Evolutionary conservation across 2,888 invertebrate species (phyloP).

Genomic region (Minunthozetes semirufus): DNA sequence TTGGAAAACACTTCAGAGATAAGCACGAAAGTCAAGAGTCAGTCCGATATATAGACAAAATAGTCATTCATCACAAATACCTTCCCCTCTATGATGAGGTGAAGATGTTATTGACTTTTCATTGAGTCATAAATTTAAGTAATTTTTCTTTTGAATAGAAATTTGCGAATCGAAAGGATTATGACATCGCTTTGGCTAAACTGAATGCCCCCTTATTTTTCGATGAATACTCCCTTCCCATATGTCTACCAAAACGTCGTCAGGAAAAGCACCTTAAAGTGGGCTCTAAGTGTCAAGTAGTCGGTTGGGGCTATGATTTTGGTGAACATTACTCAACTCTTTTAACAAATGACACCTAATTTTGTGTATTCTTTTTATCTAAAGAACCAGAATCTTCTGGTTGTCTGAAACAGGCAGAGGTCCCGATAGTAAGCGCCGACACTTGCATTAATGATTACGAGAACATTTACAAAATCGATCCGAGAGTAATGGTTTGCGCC

Average conservation of each 20-base stretch:
- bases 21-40: slow-evolving; percentile 35
- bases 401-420: slow-evolving; percentile 40
- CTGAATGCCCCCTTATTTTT: slow-evolving; percentile 38
- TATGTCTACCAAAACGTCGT: slow-evolving; percentile 43
- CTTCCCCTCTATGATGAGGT: slow-evolving; percentile 35
- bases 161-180: slow-evolving; percentile 41
- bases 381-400: slow-evolving; percentile 37
- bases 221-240: slow-evolving; percentile 33
- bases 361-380: neutral
- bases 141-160: neutral
- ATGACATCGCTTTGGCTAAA: slow-evolving; percentile 38
- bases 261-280: slow-evolving; percentile 38
- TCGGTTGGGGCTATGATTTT: slow-evolving; percentile 44
- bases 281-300: slow-evolving; percentile 44
- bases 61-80: slow-evolving; percentile 39
- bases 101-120: neutral
- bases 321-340: neutral
- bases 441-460: slow-evolving; percentile 36
- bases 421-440: slow-evolving; percentile 38
- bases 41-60: slow-evolving; percentile 37
- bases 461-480: slow-evolving; percentile 20
- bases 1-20: slow-evolving; percentile 38
- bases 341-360: neutral
- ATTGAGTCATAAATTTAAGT: neutral
- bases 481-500: slow-evolving; percentile 37